Conservation (phyloP, 2,797 vertebrate species). For the Cichlasoma orientale region DNA sequence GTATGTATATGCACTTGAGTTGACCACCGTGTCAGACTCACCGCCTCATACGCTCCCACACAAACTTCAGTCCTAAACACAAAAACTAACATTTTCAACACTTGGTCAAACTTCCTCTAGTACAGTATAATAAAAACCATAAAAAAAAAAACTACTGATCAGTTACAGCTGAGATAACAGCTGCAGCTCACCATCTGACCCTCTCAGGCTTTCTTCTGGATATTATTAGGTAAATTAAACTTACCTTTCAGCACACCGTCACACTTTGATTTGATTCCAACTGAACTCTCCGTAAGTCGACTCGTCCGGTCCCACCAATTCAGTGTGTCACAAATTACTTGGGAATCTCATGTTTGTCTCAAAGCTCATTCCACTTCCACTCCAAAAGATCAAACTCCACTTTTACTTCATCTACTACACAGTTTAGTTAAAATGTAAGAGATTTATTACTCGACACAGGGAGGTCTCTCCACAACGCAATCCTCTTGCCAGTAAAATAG, state of each 20-base stretch:
- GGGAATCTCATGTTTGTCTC: neutral
- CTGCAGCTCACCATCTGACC: neutral
- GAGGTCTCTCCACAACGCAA: constrained; percentile 35
- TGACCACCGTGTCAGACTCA: neutral
- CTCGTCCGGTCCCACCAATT: constrained; percentile 4
- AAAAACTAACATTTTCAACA: neutral
- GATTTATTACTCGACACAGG: constrained; percentile 65
- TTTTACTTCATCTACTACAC: constrained; percentile 8
- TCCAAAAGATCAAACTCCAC: constrained; percentile 79
- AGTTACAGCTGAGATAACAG: neutral
- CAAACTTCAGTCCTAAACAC: neutral
- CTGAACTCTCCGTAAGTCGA: neutral
- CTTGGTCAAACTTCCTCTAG: neutral
- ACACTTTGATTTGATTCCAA: constrained; percentile 14
- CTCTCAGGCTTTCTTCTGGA: neutral
- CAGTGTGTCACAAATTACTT: constrained; percentile 1
- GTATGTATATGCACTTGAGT: neutral
- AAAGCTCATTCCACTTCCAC: neutral
- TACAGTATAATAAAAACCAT: neutral
- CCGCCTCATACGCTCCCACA: fast-evolving
- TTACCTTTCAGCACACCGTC: constrained; percentile 55
- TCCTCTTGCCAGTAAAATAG: constrained; percentile 16
- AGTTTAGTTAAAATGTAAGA: constrained; percentile 74
- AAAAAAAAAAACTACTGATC: neutral
- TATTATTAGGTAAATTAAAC: constrained; percentile 14